A percentile compares a stretch with the other conserved stretches of the same genome.
These are phyloP conservation scores for Callyntrura guangdongensis DNA, from an alignment of 2,888 invertebrate species.

Conservation along the genomic window DNA sequence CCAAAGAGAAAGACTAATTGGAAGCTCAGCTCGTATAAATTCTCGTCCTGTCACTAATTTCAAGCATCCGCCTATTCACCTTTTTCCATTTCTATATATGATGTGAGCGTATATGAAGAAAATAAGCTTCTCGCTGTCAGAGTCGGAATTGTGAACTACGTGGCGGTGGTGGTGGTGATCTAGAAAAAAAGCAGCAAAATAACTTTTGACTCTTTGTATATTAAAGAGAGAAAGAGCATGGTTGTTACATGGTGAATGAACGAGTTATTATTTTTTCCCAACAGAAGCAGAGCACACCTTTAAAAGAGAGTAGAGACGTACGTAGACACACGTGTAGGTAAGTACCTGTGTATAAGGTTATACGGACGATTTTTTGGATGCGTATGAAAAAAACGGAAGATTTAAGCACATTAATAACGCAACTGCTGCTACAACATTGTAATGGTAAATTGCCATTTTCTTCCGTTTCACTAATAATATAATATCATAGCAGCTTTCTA, in stretches of 20 bases:
- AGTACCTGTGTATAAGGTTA: too few species aligned
- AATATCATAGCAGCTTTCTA: slow-evolving; percentile 17
- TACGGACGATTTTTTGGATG: not conserved
- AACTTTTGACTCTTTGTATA: slow-evolving; percentile 10
- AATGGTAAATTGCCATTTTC: slow-evolving; percentile 61
- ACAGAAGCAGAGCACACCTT: not conserved
- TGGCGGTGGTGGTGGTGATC: too few species aligned
- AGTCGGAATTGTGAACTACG: too few species aligned
- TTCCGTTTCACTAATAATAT: slow-evolving; percentile 53
- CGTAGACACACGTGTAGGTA: not conserved
- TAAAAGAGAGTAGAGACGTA: not conserved
- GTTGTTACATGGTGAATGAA: slow-evolving; percentile 12
- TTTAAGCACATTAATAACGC: not conserved
- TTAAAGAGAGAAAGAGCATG: not conserved
- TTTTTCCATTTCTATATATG: slow-evolving; percentile 48
- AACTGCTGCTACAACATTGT: slow-evolving; percentile 24
- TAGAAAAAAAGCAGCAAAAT: not conserved
- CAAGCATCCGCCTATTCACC: slow-evolving; percentile 80
- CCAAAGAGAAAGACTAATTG: slow-evolving; percentile 75
- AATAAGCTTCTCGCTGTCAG: too few species aligned
- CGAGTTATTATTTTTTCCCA: slow-evolving; percentile 21
- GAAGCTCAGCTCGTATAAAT: slow-evolving; percentile 78
- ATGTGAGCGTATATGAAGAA: not conserved
- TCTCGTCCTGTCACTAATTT: slow-evolving; percentile 79
- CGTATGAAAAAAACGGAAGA: not conserved